Conservation (phyloP, 35 echinoderm and acorn worm genomes). For the Ophiothrix spiculata region DNA sequence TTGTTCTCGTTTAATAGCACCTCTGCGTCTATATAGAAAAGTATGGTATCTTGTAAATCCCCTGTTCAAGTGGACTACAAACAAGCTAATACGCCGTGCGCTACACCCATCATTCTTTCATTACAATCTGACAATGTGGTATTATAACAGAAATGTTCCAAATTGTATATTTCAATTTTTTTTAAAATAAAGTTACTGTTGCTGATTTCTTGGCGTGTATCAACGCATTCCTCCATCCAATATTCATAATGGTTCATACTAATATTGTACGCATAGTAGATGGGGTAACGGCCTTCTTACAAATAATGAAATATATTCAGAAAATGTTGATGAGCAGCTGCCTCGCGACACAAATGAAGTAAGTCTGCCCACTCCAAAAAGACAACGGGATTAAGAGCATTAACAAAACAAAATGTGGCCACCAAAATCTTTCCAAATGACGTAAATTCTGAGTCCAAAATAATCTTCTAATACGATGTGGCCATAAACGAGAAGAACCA, state of each 20-base stretch:
- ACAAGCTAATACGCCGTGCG: too few relatives aligned
- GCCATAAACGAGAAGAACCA: not conserved
- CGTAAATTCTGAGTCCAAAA: slow-evolving; percentile 30
- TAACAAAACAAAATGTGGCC: slow-evolving; percentile 18
- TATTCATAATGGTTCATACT: slow-evolving; percentile 19
- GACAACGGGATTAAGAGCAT: slow-evolving; percentile 12
- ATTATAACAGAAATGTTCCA: too few relatives aligned
- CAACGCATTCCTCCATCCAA: not conserved
- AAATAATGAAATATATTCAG: not conserved
- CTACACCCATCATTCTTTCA: too few relatives aligned
- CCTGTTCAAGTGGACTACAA: too few relatives aligned
- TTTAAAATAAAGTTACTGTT: not conserved
- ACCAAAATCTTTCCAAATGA: slow-evolving; percentile 16
- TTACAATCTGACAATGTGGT: too few relatives aligned
- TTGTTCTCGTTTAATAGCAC: too few relatives aligned
- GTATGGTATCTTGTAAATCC: too few relatives aligned
- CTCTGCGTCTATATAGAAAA: too few relatives aligned
- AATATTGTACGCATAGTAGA: slow-evolving; percentile 2
- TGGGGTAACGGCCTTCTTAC: slow-evolving; percentile 6
- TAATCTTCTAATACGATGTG: slow-evolving; percentile 1
- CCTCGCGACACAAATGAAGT: slow-evolving; percentile 11
- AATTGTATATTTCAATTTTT: too few relatives aligned
- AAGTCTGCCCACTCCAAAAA: slow-evolving; percentile 24
- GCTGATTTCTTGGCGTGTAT: not conserved
- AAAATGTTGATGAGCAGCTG: slow-evolving; percentile 5